Evolutionary conservation across 2,113 vertebrate genomes (phyloP).

Genomic region (Lepisosteus oculatus): DNA sequence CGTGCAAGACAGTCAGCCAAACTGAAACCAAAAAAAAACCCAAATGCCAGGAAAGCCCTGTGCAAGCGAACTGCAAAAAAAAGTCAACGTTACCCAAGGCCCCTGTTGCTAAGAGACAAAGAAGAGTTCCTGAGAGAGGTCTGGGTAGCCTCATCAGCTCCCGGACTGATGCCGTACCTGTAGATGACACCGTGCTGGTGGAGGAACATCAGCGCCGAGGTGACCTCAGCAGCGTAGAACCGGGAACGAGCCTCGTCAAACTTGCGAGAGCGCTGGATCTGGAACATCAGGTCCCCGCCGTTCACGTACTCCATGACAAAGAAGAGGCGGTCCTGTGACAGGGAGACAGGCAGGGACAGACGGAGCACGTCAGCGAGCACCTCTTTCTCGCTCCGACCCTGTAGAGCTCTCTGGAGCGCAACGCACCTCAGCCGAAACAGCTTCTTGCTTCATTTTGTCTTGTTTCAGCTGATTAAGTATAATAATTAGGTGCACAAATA

Average conservation of each 20-base stretch:
- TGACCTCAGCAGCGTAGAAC: constrained; percentile 96
- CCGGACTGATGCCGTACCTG: constrained; percentile 64
- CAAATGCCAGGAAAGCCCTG: constrained; percentile 39
- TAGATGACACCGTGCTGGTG: constrained; percentile 97
- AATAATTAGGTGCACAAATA: no score
- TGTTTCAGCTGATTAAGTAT: no score
- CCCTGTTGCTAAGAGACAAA: constrained; percentile 43
- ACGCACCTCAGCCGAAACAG: no score
- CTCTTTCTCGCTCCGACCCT: neutral
- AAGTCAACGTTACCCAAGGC: no score
- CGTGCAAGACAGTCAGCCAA: constrained; percentile 57
- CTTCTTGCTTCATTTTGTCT: no score
- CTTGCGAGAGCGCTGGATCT: constrained; percentile 96
- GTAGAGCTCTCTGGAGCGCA: no score
- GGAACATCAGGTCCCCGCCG: constrained; percentile 98
- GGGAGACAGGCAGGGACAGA: neutral
- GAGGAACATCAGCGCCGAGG: constrained; percentile 96
- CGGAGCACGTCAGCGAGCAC: neutral
- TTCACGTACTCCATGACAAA: constrained; percentile 99
- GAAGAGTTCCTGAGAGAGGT: constrained; percentile 21
- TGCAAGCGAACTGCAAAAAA: constrained; percentile 49
- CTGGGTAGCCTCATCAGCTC: no score
- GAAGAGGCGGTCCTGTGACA: constrained; percentile 90
- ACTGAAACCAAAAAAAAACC: neutral
- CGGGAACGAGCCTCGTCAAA: constrained; percentile 94